Evolutionary conservation across 2,113 vertebrate species (phyloP), one percentile per base, ranked within the genome.

Genomic region (Oxyruncus cristatus): DNA sequence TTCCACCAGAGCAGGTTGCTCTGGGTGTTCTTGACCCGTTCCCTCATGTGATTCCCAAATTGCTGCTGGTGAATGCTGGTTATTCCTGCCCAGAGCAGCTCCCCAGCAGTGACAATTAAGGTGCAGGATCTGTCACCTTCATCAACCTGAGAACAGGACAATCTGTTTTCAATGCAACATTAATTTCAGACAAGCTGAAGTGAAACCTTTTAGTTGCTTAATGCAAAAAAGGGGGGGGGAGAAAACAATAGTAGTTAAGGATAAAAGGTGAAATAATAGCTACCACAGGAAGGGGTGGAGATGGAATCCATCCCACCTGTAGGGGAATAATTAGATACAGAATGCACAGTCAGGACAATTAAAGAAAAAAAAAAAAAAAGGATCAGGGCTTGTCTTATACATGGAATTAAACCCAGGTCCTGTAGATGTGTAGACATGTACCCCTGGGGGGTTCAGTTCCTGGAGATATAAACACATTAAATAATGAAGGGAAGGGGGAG

Each of bases 181-280:
- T 83, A 80, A 92, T 92, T 96, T 92, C 91, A 72, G 86, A 88
- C 41, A 65, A 80, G 79, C 19, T 52, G 7, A 83, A 82, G 67
- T 9, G 86, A 79, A 95, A 73, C 62, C 79, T 93, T 93, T 92
- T 37, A 96, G 83, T 30, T 32, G 72, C 75, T 46, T 83, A 88
- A 84, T 80, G 72, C n/a, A 72, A 52, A 83, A 76, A 55, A 46
- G 21, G 21, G 11, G 5, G 4, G 22, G 41, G 58, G n/a, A 2
- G 2, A 12, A 80, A 80, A 91, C 30, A 77, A 26, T 61, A 37
- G 72, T 41, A 77, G 86, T 68, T 91, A 73, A 63, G 61, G 68
- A 55, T 89, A 81, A 84, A 80, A 65, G 59, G 66, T 84, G 72
- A 92, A 92, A 77, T 85, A 82, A 66, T 6, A 72, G n/a, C 59